A percentile compares a stretch with the other conserved stretches of the same genome.
These are phyloP conservation scores for Peromyscus nudipes DNA, from an alignment of 2,797 vertebrate genomes.

Conservation along the genomic window DNA sequence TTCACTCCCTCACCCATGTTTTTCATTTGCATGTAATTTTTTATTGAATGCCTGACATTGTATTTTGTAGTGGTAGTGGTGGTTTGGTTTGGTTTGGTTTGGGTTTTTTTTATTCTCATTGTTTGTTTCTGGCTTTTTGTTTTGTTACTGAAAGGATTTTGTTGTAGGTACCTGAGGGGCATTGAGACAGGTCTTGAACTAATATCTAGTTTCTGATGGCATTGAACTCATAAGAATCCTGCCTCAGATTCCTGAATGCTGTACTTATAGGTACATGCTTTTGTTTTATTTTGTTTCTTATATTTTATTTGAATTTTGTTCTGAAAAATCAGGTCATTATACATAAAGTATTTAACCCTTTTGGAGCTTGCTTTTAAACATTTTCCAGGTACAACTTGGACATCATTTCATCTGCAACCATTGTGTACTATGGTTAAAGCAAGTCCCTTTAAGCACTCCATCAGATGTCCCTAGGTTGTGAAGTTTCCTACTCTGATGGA, in stretches of 20 bases:
- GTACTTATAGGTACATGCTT: neutral
- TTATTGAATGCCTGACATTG: neutral
- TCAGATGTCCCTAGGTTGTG: neutral
- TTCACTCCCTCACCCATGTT: neutral
- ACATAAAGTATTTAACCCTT: neutral
- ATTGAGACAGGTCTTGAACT: neutral
- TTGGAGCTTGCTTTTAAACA: neutral
- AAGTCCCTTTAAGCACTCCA: neutral
- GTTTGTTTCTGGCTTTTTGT: neutral
- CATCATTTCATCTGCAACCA: neutral
- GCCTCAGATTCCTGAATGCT: neutral
- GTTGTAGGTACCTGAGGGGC: too few relatives aligned
- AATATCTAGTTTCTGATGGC: neutral
- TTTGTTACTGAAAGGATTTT: neutral
- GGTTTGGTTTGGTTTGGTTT: neutral
- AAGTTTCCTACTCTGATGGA: neutral
- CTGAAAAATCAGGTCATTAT: neutral
- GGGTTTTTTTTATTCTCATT: neutral
- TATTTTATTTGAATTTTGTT: slow-evolving; percentile 24
- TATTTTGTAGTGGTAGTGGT: neutral
- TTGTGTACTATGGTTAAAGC: neutral
- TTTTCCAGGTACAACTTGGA: neutral
- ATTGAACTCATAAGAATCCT: neutral
- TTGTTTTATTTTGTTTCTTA: neutral
- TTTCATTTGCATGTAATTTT: slow-evolving; percentile 25